A percentile compares a stretch with the other conserved stretches of the same genome.
Conservation (phyloP, 2,113 vertebrate species). For the Triplophysa tibetana region DNA sequence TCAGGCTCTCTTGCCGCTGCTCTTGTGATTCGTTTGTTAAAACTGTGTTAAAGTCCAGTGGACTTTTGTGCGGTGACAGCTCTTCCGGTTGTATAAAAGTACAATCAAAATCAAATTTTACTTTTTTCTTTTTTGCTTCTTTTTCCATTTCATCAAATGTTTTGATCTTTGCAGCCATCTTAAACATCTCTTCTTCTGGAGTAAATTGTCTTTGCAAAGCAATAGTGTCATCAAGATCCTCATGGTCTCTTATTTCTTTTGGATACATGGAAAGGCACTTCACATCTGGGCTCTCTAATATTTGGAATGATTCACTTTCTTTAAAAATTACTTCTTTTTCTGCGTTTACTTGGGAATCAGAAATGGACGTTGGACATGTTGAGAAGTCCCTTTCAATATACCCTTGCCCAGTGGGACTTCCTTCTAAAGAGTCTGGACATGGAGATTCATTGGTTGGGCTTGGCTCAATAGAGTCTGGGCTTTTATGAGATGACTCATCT, state of each 20-base stretch:
- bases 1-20: constrained; percentile 59
- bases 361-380: constrained; percentile 67
- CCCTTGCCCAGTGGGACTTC: constrained; percentile 80
- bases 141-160: constrained; percentile 94
- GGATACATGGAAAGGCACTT: constrained; percentile 70
- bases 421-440: constrained; percentile 91
- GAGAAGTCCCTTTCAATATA: constrained; percentile 66
- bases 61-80: constrained; percentile 63
- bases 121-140: constrained; percentile 83
- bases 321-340: constrained; percentile 73
- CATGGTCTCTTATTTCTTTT: constrained; percentile 59
- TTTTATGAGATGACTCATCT: constrained; percentile 89
- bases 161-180: constrained; percentile 96
- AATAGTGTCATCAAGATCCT: constrained; percentile 60
- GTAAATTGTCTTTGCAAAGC: constrained; percentile 82
- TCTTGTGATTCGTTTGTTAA: constrained; percentile 67
- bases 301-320: constrained; percentile 75
- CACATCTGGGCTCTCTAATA: constrained; percentile 49
- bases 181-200: constrained; percentile 97
- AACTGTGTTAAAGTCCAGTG: constrained; percentile 75
- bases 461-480: constrained; percentile 95
- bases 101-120: constrained; percentile 70
- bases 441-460: constrained; percentile 90
- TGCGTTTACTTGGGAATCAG: neutral
- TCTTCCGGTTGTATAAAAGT: constrained; percentile 51